These are phyloP conservation scores for Scrobipalpa atriplicella DNA, from an alignment of 2,888 invertebrate species.

Conservation along the genomic window DNA sequence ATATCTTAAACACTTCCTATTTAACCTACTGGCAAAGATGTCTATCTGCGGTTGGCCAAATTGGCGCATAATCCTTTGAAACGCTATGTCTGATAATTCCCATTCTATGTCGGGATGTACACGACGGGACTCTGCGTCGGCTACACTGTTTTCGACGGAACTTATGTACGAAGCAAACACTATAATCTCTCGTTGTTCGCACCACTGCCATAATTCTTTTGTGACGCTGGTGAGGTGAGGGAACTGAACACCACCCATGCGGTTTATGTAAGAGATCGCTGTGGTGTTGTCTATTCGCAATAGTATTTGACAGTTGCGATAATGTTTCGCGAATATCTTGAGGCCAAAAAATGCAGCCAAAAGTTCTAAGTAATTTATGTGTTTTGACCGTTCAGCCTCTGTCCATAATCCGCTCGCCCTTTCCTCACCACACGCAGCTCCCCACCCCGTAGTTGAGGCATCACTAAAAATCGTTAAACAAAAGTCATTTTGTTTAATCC, in stretches of 20 bases:
- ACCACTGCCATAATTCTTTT: constrained; percentile 22
- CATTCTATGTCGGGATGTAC: constrained; percentile 29
- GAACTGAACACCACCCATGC: constrained; percentile 27
- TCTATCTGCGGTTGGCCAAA: constrained; percentile 27
- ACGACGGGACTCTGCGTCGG: constrained; percentile 13
- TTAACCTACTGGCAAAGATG: constrained; percentile 27
- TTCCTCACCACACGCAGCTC: constrained; percentile 33
- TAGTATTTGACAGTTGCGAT: constrained; percentile 13
- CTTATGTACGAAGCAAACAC: constrained; percentile 21
- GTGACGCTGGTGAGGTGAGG: not conserved
- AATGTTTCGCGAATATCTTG: constrained; percentile 35
- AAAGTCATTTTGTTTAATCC: constrained; percentile 29
- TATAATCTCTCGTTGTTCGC: not conserved
- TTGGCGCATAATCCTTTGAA: constrained; percentile 2
- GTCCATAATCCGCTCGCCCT: constrained; percentile 38
- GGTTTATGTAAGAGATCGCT: constrained; percentile 28
- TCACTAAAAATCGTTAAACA: constrained; percentile 40
- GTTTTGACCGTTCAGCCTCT: constrained; percentile 32
- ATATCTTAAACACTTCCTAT: constrained; percentile 26
- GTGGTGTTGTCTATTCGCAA: constrained; percentile 24
- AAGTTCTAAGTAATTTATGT: constrained; percentile 43
- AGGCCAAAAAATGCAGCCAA: constrained; percentile 38
- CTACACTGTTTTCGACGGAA: constrained; percentile 25
- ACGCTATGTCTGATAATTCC: constrained; percentile 27
- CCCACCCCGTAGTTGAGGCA: constrained; percentile 40